A percentile compares a stretch with the other conserved stretches of the same genome.
phyloP scores from a whole-genome alignment of 2,113 vertebrate genomes.

The Eulemur macaco region DNA sequence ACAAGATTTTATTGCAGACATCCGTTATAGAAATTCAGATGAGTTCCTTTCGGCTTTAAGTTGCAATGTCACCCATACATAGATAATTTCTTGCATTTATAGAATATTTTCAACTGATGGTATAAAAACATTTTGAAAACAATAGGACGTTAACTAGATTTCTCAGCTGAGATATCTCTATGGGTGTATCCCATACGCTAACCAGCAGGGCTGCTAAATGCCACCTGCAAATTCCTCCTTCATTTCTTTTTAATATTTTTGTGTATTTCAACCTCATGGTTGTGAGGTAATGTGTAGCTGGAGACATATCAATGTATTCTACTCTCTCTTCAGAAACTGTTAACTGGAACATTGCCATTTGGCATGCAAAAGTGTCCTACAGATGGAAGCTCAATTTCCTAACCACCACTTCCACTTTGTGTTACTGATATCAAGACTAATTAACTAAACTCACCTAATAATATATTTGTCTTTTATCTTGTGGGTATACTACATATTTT shows the following conservation, averaged over 20 bases:
- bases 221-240: constrained; percentile 2
- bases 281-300: not conserved
- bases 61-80: not conserved
- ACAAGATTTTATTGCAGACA: constrained; percentile 49
- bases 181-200: not conserved
- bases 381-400: not conserved
- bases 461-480: not conserved
- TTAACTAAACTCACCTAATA: not conserved
- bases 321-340: not conserved
- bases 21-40: constrained; percentile 53
- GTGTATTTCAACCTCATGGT: not conserved
- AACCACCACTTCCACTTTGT: not conserved
- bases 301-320: not conserved
- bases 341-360: not conserved
- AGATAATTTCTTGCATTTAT: constrained; percentile 32
- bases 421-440: not conserved
- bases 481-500: not conserved
- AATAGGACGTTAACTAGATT: not conserved
- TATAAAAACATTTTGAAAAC: constrained; percentile 18
- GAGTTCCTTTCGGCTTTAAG: not conserved
- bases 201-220: not conserved
- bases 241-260: not conserved
- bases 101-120: not conserved
- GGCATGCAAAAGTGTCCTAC: not conserved
- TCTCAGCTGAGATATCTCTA: not conserved